Evolutionary conservation across 53 echinoderm and acorn worm genomes (phyloP), one percentile per base, ranked within the genome.

Genomic region (Patiria pectinifera): DNA sequence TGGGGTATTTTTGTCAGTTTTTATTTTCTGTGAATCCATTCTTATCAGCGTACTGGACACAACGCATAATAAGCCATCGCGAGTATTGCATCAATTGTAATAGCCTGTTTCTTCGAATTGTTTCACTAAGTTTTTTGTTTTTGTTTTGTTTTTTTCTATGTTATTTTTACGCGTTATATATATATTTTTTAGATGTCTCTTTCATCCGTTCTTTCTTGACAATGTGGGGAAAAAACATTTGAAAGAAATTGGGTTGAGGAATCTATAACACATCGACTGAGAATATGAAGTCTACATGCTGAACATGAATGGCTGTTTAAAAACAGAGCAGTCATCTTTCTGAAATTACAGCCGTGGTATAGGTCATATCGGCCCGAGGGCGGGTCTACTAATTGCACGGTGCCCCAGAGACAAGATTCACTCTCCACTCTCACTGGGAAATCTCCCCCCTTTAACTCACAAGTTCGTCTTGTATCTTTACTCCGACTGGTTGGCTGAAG

Each of bases 301-400:
- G 45, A 49, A 58, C 59, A 89, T 44, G 80, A 66, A 70, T 90
- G 7, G 69, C 25, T 22, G 63, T 22, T 44, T 69, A 66, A 90
- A n/a, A n/a, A 46, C 48, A 47, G 22, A 80, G 66, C 48, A 46
- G 66, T 81, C 62, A 66, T 90, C 80, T 79, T 80, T 80, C 90
- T 90, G 69, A 90, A 90, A 80, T 90, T 90, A 90, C 90, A 81
- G 62, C 61, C 90, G 63, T 84, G 59, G 18, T 69, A 75, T 87
- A 69, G 80, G 90, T 81, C 90, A 90, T n/a, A 24, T 48, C n/a
- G 47, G 81, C 80, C 90, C 19, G 63, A n/a, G 90, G 81, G 82
- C 63, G 46, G 47, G 80, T n/a, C 81, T 62, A 46, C 46, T 90
- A 90, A 90, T 90, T 81, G 63, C 80, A 59, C 66, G n/a, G 16